A percentile compares a stretch with the other conserved stretches of the same genome.
Evolutionary conservation across 2,888 invertebrate species (phyloP).

Genomic region (Germaria angustata): DNA sequence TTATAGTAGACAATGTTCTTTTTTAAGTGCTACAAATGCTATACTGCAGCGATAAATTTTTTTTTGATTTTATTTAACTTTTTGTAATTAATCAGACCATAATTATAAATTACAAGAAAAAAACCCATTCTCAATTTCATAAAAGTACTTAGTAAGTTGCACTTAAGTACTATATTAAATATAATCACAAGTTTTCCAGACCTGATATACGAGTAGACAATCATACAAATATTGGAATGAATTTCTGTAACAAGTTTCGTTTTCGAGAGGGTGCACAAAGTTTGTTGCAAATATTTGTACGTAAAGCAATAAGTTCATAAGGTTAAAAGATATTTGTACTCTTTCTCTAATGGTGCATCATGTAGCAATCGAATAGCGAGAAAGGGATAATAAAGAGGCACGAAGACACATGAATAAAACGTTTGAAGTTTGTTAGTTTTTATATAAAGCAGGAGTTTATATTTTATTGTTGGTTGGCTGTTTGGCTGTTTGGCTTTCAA

Average conservation of each 20-base stretch:
- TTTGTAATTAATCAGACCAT: too few species aligned
- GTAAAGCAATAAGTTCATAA: constrained; percentile 45
- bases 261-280: constrained; percentile 1
- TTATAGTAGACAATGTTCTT: too few species aligned
- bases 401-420: constrained; percentile 11
- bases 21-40: too few species aligned
- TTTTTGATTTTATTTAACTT: too few species aligned
- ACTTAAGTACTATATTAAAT: too few species aligned
- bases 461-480: constrained; percentile 1
- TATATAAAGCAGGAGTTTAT: not conserved
- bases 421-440: constrained; percentile 31
- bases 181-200: too few species aligned
- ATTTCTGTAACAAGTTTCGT: constrained; percentile 48
- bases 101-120: too few species aligned
- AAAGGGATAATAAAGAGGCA: not conserved
- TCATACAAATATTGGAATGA: constrained; percentile 24
- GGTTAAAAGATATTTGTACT: constrained; percentile 51
- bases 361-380: not conserved
- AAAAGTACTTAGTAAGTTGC: too few species aligned
- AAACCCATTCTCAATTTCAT: too few species aligned
- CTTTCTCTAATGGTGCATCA: not conserved
- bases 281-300: constrained; percentile 23
- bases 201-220: not conserved
- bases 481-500: constrained; percentile 1
- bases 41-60: too few species aligned